A percentile compares a stretch with the other conserved stretches of the same genome.
Conservation (phyloP, 2,113 vertebrate genomes). For the Prunella himalayana region DNA sequence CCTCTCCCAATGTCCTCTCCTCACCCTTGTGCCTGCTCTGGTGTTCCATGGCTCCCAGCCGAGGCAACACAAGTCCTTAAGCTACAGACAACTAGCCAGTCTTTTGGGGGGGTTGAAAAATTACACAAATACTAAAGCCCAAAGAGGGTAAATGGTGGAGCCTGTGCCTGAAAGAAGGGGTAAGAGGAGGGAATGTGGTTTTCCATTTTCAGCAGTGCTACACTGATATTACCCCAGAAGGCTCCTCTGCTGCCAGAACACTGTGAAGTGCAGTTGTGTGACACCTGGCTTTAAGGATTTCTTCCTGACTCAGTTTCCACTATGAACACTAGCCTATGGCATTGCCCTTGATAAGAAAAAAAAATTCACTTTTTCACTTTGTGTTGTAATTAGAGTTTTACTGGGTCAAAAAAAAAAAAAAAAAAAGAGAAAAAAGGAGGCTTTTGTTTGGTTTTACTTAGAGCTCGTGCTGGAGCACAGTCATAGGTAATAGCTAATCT, state of each 20-base stretch:
- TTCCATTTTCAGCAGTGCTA: neutral
- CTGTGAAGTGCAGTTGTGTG: neutral
- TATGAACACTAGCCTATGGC: neutral
- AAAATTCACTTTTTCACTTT: neutral
- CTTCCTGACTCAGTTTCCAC: neutral
- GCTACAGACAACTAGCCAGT: neutral
- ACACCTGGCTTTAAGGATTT: neutral
- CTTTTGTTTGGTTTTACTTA: neutral
- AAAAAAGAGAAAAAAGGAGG: neutral
- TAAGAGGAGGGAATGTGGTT: neutral
- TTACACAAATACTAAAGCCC: neutral
- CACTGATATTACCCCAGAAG: neutral
- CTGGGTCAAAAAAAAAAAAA: neutral
- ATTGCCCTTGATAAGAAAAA: neutral
- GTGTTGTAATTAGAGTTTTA: neutral
- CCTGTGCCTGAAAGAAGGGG: neutral
- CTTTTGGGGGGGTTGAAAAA: neutral
- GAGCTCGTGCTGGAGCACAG: neutral
- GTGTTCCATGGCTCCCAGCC: rapidly evolving
- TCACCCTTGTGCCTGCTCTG: neutral
- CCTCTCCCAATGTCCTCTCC: neutral
- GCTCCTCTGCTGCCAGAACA: neutral
- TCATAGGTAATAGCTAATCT: constrained; percentile 36
- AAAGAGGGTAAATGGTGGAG: neutral
- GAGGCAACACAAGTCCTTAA: neutral